Base-by-base conservation (phyloP, 2,888 invertebrate genomes). In the Graphium colonna region DNA sequence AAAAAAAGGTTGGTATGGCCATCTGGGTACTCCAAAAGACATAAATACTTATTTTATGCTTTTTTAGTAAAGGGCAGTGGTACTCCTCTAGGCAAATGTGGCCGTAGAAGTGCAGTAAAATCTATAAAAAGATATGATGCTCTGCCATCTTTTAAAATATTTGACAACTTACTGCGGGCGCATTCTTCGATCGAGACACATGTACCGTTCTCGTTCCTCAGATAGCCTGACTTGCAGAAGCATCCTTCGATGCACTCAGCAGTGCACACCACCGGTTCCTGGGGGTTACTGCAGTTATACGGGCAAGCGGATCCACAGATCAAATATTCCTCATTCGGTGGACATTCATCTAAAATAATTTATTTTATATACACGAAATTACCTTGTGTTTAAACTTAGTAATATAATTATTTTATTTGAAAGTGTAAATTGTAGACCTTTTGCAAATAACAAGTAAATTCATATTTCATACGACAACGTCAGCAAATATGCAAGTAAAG, bases 271-370 rank as follows among this genome's bases (percentile, higher is more conserved):
- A 75, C 72, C 0, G 79, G 77, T 1, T 72, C 79, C 3, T 64
- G 68, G 15, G 81, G 78, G 52, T 70, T 68, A 0, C 79, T 72
- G 62, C 88, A 89, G 69, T 83, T 88, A 63, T 74, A 73, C 0
- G 83, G 79, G 16, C 87, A 87, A 0, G 81, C 71, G 3, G 87
- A 77, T 0, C 88, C 88, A 47, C 88, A 89, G 0, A 85, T 70
- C 0, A 81, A 71, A 51, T 81, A 87, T 58, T 89, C 88, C 55
- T 89, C 88, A 51, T 88, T 85, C 1, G 71, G 58, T 1, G 85
- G 86, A 36, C 88, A 88, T 62, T 83, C 81, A 18, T 85, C 85
- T 83, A 66, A 3, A 54, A 65, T 44, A 46, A 10, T 33, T 47
- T 47, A 57, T 16, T 39, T 21, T 5, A 42, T 18, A 17, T 41